Percentiles rank a stretch among this genome's conserved stretches.
Evolutionary conservation across 2,113 vertebrate species (phyloP).

Genomic region (Oncorhynchus masou): DNA sequence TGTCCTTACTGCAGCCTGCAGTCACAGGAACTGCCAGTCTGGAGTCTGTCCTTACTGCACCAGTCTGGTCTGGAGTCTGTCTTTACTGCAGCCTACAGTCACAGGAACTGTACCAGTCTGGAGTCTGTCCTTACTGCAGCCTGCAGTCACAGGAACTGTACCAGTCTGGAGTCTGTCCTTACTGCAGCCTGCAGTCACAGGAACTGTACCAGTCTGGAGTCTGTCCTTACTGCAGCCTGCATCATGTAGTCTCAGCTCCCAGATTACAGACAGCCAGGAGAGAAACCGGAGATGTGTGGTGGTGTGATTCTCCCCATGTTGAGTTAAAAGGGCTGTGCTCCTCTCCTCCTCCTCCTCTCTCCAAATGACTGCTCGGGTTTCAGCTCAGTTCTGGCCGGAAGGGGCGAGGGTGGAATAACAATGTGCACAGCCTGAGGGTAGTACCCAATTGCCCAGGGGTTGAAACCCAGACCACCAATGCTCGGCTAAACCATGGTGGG

Average conservation of each 20-base stretch:
- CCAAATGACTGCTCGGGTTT: not conserved
- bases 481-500: no score
- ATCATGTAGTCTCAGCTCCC: not conserved
- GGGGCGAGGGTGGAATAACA: not conserved
- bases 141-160: not conserved
- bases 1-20: not conserved
- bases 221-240: not conserved
- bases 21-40: no score
- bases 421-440: not conserved
- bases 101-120: not conserved
- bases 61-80: no score
- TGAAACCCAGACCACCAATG: not conserved
- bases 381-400: not conserved
- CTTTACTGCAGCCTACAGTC: not conserved
- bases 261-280: not conserved
- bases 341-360: not conserved
- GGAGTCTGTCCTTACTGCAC: not conserved
- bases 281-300: not conserved
- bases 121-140: not conserved
- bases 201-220: not conserved
- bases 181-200: not conserved
- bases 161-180: not conserved
- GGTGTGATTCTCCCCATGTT: not conserved
- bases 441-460: not conserved
- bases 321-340: not conserved